Percentiles rank a stretch among this genome's conserved stretches.
Evolutionary conservation across 2,113 vertebrate genomes (phyloP).

Genomic region (Cinclus cinclus): DNA sequence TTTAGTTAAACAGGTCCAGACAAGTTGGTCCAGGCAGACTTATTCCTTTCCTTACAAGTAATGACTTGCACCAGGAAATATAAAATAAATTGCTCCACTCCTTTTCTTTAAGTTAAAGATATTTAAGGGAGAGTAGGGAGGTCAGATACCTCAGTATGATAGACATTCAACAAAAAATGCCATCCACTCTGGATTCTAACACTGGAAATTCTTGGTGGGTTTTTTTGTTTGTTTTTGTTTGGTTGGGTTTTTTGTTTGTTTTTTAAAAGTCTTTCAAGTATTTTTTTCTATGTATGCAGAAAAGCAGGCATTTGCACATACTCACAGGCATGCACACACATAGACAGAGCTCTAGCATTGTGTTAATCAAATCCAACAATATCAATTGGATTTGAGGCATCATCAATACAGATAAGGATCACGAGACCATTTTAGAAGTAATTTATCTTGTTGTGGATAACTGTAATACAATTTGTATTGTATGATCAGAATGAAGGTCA

Average conservation of each 20-base stretch:
- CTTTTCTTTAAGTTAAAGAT: not conserved
- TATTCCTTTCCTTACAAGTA: not conserved
- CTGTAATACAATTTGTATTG: not conserved
- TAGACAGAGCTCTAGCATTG: not conserved
- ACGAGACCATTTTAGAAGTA: not conserved
- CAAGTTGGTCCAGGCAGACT: not conserved
- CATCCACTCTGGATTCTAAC: not conserved
- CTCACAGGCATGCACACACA: not conserved
- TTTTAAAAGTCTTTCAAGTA: too few relatives aligned
- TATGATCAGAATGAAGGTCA: not conserved
- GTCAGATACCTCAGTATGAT: not conserved
- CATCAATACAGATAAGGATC: not conserved
- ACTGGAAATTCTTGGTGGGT: not conserved
- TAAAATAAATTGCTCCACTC: not conserved
- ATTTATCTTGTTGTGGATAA: not conserved
- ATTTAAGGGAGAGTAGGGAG: not conserved
- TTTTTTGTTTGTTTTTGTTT: too few relatives aligned
- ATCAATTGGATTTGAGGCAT: not conserved
- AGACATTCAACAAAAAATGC: not conserved
- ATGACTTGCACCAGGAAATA: not conserved
- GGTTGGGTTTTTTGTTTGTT: too few relatives aligned
- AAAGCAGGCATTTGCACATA: accelerated
- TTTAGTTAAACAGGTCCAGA: not conserved
- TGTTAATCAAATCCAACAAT: not conserved
- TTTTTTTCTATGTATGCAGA: not conserved